Evolutionary conservation across 2,113 vertebrate species (phyloP).

Genomic region (Eublepharis macularius): DNA sequence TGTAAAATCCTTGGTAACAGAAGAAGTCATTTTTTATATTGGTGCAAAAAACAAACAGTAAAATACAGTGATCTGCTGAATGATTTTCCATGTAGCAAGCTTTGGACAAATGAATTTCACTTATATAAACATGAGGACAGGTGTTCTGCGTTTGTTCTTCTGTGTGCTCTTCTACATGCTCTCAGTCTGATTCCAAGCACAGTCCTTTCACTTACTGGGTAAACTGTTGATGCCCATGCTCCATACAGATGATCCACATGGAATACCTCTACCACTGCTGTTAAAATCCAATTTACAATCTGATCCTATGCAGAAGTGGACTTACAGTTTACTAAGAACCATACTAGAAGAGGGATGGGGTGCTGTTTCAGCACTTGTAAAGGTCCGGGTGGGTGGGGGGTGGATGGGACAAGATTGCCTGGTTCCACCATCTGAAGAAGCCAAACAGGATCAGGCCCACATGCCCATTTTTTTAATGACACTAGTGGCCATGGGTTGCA

Average conservation of each 20-base stretch:
- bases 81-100: neutral
- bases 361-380: too few species aligned
- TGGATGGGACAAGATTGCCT: too few species aligned
- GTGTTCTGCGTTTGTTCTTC: constrained; percentile 40
- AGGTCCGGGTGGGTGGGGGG: too few species aligned
- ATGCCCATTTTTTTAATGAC: too few species aligned
- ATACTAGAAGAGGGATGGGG: too few species aligned
- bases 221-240: fast-evolving
- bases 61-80: constrained; percentile 37
- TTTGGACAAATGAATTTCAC: constrained; percentile 53
- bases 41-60: neutral
- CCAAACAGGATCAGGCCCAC: too few species aligned
- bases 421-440: too few species aligned
- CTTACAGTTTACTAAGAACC: too few species aligned
- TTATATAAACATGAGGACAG: constrained; percentile 56
- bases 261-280: neutral
- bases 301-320: neutral
- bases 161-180: constrained; percentile 19
- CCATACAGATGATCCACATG: neutral
- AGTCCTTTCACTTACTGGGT: neutral
- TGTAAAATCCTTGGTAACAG: neutral
- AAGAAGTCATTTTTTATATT: fast-evolving
- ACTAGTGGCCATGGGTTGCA: too few species aligned
- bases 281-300: neutral
- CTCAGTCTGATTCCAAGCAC: constrained; percentile 14